Evolutionary conservation across 2,797 vertebrate genomes (phyloP).

Genomic region (Eulemur mongoz): DNA sequence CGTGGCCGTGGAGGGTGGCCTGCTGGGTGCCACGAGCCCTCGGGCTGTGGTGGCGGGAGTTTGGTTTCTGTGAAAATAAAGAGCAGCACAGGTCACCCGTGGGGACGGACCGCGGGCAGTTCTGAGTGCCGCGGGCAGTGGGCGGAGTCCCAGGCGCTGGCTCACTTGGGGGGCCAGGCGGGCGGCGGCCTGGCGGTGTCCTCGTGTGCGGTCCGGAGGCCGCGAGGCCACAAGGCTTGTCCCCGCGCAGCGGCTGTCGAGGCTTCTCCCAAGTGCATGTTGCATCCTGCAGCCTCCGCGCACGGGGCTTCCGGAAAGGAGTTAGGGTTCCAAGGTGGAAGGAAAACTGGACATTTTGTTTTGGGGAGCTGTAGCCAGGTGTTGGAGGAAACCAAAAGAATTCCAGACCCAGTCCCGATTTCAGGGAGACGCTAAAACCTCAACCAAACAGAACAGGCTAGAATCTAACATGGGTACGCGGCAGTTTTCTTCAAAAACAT

Average conservation of each 20-base stretch:
- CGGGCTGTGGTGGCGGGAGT: background rate
- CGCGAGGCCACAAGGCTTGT: too few relatives aligned
- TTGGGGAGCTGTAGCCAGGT: background rate
- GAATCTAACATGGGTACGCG: background rate
- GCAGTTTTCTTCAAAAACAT: background rate
- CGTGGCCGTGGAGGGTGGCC: too few relatives aligned
- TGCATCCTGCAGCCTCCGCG: background rate
- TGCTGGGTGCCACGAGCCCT: background rate
- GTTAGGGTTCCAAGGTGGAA: background rate
- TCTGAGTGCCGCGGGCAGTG: background rate
- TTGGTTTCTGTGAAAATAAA: background rate
- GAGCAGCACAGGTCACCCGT: background rate
- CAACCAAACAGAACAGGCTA: background rate
- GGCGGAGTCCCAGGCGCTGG: background rate
- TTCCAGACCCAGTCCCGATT: background rate
- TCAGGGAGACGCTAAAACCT: background rate
- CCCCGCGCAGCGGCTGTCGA: rapidly evolving
- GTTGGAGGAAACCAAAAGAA: background rate
- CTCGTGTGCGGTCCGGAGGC: background rate
- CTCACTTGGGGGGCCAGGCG: background rate
- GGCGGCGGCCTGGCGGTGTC: too few relatives aligned
- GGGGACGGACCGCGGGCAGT: background rate
- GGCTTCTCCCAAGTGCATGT: background rate
- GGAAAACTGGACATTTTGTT: background rate
- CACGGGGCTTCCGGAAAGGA: background rate